phyloP scores from a whole-genome alignment of 2,888 invertebrate genomes.

The Andrena hattorfiana region DNA sequence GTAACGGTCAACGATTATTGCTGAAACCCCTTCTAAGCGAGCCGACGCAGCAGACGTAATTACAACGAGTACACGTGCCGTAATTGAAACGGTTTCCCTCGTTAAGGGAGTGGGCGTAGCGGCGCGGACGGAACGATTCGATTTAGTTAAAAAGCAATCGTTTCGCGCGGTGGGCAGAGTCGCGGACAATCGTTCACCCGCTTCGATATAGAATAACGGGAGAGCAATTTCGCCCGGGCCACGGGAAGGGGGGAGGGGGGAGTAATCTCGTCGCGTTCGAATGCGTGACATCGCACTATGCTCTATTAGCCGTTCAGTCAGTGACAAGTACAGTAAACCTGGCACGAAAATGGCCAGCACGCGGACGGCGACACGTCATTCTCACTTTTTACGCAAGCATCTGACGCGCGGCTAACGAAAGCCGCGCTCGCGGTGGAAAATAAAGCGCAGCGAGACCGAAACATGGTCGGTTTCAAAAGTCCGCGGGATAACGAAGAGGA shows the following conservation, averaged over 20 bases:
- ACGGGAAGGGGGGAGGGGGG: too few species aligned
- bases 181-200: conserved; percentile 35
- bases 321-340: conserved; percentile 74
- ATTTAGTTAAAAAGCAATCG: conserved; percentile 45
- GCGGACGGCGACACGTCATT: conserved; percentile 47
- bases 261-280: conserved; percentile 37
- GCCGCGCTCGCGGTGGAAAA: conserved; percentile 16
- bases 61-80: conserved; percentile 30
- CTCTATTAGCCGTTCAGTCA: conserved; percentile 69
- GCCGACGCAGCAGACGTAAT: conserved; percentile 42
- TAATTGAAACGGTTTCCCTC: conserved; percentile 32
- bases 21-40: conserved; percentile 21
- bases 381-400: conserved; percentile 66
- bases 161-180: conserved; percentile 17
- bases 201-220: conserved; percentile 67
- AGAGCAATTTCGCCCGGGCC: conserved; percentile 61
- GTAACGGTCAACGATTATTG: conserved; percentile 71
- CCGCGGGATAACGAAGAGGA: background rate
- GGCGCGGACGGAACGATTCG: conserved; percentile 34
- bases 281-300: conserved; percentile 66
- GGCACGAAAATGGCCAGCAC: conserved; percentile 46
- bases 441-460: conserved; percentile 15
- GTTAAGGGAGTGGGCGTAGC: conserved; percentile 31
- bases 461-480: background rate
- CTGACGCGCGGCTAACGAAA: conserved; percentile 51